These are phyloP conservation scores for Acomys russatus DNA, from an alignment of 2,797 vertebrate species.

Conservation along the genomic window DNA sequence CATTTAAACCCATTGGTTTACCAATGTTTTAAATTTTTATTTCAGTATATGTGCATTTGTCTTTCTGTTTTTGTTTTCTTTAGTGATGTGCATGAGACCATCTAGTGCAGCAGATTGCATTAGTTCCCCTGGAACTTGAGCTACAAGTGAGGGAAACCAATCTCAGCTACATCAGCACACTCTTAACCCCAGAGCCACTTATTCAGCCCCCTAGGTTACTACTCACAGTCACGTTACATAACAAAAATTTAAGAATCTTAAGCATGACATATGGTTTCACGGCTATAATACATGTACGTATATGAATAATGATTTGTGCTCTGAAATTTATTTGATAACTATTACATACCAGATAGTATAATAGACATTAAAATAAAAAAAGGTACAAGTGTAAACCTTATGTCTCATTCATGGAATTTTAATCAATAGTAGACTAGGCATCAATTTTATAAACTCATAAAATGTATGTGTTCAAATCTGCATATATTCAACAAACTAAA, in stretches of 20 bases:
- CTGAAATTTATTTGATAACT: background rate
- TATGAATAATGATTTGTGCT: background rate
- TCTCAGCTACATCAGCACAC: background rate
- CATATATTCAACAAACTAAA: background rate
- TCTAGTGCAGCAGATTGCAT: too few relatives aligned
- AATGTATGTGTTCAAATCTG: background rate
- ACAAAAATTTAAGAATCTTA: background rate
- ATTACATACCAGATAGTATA: background rate
- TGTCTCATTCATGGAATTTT: background rate
- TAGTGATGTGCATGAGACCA: too few relatives aligned
- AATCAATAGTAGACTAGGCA: background rate
- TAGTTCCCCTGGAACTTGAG: too few relatives aligned
- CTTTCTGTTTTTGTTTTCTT: background rate
- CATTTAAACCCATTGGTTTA: background rate
- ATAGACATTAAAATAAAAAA: background rate
- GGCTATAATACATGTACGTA: background rate
- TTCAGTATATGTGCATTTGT: background rate
- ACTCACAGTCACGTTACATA: background rate
- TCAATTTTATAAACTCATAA: background rate
- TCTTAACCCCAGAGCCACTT: background rate
- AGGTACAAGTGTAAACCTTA: background rate
- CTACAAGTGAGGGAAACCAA: too few relatives aligned
- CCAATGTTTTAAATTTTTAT: background rate
- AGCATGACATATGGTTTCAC: background rate
- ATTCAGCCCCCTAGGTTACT: background rate